Conservation (phyloP, 2,797 vertebrate genomes). For the Pelodytes ibericus region DNA sequence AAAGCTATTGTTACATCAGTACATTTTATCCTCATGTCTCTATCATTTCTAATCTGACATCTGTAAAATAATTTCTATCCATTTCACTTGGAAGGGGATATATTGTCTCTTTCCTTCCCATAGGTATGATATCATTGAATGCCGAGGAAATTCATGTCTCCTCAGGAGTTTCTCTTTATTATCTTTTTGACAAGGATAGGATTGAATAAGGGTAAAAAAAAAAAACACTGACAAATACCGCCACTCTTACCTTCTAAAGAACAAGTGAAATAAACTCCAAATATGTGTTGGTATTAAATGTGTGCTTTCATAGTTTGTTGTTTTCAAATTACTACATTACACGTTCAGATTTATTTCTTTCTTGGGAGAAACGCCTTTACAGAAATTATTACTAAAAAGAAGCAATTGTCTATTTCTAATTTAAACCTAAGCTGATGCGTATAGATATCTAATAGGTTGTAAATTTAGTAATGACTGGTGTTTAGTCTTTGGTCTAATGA, state of each 20-base stretch:
- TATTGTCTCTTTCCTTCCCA: conserved; percentile 7
- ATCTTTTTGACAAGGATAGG: conserved; percentile 9
- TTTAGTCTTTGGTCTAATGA: too few relatives aligned
- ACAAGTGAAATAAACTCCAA: background rate
- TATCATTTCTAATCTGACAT: conserved; percentile 12
- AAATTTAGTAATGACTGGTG: too few relatives aligned
- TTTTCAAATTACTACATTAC: too few relatives aligned
- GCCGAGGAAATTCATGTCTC: background rate
- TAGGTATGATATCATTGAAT: conserved; percentile 8
- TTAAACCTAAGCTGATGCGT: too few relatives aligned
- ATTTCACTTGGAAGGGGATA: background rate
- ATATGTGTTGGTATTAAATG: too few relatives aligned
- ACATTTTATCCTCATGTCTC: background rate
- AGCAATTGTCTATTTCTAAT: too few relatives aligned
- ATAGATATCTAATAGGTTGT: too few relatives aligned
- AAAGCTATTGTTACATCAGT: background rate
- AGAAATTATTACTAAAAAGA: too few relatives aligned
- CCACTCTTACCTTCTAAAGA: background rate
- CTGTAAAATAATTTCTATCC: conserved; percentile 12
- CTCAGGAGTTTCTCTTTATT: conserved; percentile 12
- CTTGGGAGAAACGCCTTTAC: too few relatives aligned
- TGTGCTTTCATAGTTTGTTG: too few relatives aligned
- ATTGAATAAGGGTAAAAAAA: conserved; percentile 6
- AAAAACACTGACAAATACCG: background rate
- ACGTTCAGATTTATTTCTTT: too few relatives aligned